phyloP scores from a whole-genome alignment of 2,888 invertebrate genomes.

The Pyrgus malvae region DNA sequence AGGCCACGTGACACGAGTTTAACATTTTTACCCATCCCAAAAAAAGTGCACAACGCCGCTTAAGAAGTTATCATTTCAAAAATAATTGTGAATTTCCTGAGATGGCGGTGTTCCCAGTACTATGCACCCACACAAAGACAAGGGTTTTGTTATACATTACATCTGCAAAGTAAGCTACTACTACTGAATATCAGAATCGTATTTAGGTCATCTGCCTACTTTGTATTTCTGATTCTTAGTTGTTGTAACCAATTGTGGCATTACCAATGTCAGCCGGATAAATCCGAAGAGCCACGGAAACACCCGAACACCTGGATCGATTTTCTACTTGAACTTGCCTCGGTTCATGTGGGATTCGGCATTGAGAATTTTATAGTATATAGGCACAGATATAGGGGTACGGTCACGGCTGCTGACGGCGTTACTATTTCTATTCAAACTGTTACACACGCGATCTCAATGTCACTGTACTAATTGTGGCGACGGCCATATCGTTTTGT shows the following conservation, averaged over 20 bases:
- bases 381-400: slow-evolving; percentile 45
- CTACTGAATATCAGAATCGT: too few species aligned
- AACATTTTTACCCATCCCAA: too few species aligned
- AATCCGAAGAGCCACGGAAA: slow-evolving; percentile 44
- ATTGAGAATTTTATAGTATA: slow-evolving; percentile 46
- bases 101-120: too few species aligned
- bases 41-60: too few species aligned
- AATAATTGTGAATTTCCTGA: too few species aligned
- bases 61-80: too few species aligned
- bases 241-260: slow-evolving; percentile 32
- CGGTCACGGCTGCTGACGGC: slow-evolving; percentile 47
- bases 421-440: slow-evolving; percentile 29
- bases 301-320: slow-evolving; percentile 57
- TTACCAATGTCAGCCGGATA: slow-evolving; percentile 46
- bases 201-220: background rate
- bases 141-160: too few species aligned
- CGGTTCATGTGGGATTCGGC: slow-evolving; percentile 44
- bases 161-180: too few species aligned
- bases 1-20: too few species aligned
- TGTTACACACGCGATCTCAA: slow-evolving; percentile 1
- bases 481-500: background rate
- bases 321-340: slow-evolving; percentile 62
- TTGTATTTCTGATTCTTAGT: background rate
- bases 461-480: slow-evolving; percentile 16
- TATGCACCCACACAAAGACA: too few species aligned